Conservation (phyloP, 2,113 vertebrate genomes). For the Zosterops japonicus region DNA sequence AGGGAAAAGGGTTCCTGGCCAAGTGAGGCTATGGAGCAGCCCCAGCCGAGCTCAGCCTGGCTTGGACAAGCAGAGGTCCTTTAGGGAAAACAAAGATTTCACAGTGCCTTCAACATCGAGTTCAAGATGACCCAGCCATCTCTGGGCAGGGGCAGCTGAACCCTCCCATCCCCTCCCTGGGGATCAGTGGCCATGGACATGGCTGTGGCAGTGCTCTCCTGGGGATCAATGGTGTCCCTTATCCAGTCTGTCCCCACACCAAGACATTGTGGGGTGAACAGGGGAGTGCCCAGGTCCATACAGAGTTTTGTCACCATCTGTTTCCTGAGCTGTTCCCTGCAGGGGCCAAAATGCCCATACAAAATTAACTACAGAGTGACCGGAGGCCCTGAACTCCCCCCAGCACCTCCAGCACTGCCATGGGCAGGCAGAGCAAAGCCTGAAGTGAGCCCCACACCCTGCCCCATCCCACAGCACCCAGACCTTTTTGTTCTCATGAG, state of each 20-base stretch:
- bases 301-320: background rate
- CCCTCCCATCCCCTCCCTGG: background rate
- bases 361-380: background rate
- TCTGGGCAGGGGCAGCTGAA: background rate
- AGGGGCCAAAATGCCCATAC: background rate
- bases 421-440: background rate
- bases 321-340: background rate
- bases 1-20: background rate
- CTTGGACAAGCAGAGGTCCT: background rate
- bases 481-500: background rate
- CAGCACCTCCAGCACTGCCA: background rate
- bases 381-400: background rate
- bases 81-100: background rate
- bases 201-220: background rate
- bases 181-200: background rate
- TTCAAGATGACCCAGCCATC: background rate
- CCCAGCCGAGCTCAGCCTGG: background rate
- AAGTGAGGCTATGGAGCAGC: background rate
- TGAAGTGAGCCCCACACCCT: background rate
- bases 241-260: background rate
- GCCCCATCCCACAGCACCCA: fast-evolving
- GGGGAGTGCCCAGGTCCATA: background rate
- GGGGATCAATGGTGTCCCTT: background rate
- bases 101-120: background rate
- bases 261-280: background rate